A percentile compares a stretch with the other conserved stretches of the same genome.
phyloP scores from a whole-genome alignment of 2,888 invertebrate species.

The Pterostichus niger region DNA sequence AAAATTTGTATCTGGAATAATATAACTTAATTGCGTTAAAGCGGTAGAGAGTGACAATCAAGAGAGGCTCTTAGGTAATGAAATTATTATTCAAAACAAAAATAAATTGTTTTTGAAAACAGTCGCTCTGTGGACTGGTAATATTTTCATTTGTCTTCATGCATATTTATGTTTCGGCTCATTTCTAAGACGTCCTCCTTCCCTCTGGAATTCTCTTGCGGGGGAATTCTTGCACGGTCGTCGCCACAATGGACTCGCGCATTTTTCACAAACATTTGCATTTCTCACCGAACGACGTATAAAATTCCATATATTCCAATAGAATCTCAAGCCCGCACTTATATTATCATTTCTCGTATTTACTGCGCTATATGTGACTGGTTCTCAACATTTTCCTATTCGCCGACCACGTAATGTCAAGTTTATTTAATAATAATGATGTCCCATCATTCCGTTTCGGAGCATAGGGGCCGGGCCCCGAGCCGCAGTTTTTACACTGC shows the following conservation, averaged over 20 bases:
- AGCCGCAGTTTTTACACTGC: too few relatives aligned
- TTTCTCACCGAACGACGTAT: constrained; percentile 35
- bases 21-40: neutral
- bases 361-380: too few relatives aligned
- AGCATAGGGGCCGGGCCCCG: too few relatives aligned
- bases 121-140: constrained; percentile 23
- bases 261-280: constrained; percentile 46
- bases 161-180: constrained; percentile 62
- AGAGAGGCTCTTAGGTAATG: constrained; percentile 23
- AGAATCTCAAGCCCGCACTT: neutral
- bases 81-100: constrained; percentile 58
- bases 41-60: constrained; percentile 20
- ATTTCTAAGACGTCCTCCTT: constrained; percentile 27
- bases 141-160: constrained; percentile 63
- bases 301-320: constrained; percentile 19
- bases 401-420: too few relatives aligned
- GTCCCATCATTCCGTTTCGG: too few relatives aligned
- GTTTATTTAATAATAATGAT: too few relatives aligned
- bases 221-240: constrained; percentile 5
- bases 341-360: too few relatives aligned
- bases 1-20: neutral
- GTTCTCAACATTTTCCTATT: too few relatives aligned
- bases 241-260: constrained; percentile 13
- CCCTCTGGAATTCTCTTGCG: neutral
- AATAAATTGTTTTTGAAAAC: constrained; percentile 57